phyloP scores from a whole-genome alignment of 2,797 vertebrate genomes.

The Natrix natrix region DNA sequence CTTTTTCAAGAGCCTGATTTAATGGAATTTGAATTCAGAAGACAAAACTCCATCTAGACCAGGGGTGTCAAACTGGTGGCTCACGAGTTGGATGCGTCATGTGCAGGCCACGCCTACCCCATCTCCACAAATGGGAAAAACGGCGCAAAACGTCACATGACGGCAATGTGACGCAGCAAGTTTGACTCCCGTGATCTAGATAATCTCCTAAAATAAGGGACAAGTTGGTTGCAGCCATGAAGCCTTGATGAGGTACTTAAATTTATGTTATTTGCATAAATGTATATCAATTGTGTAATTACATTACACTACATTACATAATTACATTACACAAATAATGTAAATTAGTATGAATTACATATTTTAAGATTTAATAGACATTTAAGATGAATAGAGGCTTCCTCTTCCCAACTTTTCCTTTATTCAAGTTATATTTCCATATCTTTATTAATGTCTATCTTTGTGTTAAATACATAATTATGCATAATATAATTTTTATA shows the following conservation, averaged over 20 bases:
- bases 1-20: neutral
- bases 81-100: neutral
- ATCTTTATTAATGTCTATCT: neutral
- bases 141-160: neutral
- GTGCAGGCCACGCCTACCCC: neutral
- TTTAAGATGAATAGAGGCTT: neutral
- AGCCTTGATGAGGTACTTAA: neutral
- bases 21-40: neutral
- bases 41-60: neutral
- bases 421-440: neutral
- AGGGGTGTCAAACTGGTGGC: neutral
- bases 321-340: neutral
- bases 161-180: neutral
- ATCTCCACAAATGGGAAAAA: neutral
- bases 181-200: neutral
- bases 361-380: neutral
- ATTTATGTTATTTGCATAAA: neutral
- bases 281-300: neutral
- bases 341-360: neutral
- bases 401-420: neutral
- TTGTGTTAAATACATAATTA: neutral
- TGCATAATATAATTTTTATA: too few relatives aligned
- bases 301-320: neutral
- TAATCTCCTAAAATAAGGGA: neutral
- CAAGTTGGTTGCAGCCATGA: neutral